Evolutionary conservation across 2,888 invertebrate genomes (phyloP).

Genomic region (Polyommatus iphigenia): DNA sequence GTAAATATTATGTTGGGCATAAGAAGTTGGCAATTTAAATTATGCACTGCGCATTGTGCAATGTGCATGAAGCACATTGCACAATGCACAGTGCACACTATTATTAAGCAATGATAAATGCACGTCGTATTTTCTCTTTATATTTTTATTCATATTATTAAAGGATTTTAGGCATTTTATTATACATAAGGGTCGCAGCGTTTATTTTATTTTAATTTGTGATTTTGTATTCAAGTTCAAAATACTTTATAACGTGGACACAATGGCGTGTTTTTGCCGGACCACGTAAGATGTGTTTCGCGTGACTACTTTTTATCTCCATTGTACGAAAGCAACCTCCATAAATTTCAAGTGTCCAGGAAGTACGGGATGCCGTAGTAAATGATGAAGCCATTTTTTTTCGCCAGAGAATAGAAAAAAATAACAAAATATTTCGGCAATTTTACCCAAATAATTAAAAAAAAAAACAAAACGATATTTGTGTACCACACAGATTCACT

Average conservation of each 20-base stretch:
- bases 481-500: background rate
- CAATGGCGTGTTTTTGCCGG: slow-evolving; percentile 28
- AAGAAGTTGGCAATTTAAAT: too few relatives aligned
- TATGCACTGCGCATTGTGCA: too few relatives aligned
- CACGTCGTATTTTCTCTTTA: too few relatives aligned
- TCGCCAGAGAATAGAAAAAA: background rate
- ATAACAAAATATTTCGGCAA: background rate
- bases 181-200: background rate
- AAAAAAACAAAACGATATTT: background rate
- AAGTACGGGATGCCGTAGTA: slow-evolving; percentile 40
- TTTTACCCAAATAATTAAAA: background rate
- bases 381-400: slow-evolving; percentile 36
- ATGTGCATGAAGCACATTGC: too few relatives aligned
- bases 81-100: too few relatives aligned
- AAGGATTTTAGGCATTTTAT: too few relatives aligned
- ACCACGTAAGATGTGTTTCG: slow-evolving; percentile 37
- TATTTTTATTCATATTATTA: too few relatives aligned
- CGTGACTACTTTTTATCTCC: slow-evolving; percentile 41
- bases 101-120: too few relatives aligned
- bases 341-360: slow-evolving; percentile 44
- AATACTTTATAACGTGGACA: background rate
- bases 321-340: slow-evolving; percentile 43
- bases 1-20: too few relatives aligned
- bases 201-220: slow-evolving; percentile 33
- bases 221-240: slow-evolving; percentile 7